Evolutionary conservation across 2,113 vertebrate species (phyloP).

Genomic region (Ageneiosus marmoratus): DNA sequence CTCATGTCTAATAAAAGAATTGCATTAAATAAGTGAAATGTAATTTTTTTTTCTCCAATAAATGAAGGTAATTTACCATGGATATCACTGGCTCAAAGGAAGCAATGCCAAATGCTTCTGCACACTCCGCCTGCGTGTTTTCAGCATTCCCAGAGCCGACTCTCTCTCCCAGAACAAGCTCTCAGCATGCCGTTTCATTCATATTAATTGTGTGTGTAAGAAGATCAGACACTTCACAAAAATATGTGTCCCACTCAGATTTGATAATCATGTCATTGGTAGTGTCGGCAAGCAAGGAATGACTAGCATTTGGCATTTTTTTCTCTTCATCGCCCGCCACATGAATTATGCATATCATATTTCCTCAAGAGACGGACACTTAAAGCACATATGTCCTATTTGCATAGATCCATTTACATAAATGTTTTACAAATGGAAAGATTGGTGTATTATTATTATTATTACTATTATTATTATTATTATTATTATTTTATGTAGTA

Average conservation of each 20-base stretch:
- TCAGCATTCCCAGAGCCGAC: conserved; percentile 14
- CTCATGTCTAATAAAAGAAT: background rate
- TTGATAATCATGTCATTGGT: conserved; percentile 50
- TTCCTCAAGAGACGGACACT: conserved; percentile 38
- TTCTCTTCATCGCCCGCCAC: background rate
- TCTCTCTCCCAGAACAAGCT: conserved; percentile 14
- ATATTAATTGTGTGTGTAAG: conserved; percentile 52
- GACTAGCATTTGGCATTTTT: background rate
- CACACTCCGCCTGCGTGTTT: background rate
- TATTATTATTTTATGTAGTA: background rate
- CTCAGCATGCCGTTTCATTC: conserved; percentile 35
- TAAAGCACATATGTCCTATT: conserved; percentile 32
- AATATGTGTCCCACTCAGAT: conserved; percentile 38
- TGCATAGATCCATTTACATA: conserved; percentile 34
- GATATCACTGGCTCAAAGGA: background rate
- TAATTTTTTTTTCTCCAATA: background rate
- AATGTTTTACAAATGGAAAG: conserved; percentile 8
- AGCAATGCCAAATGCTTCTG: background rate
- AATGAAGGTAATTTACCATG: background rate
- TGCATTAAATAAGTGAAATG: background rate
- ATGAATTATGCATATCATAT: conserved; percentile 39
- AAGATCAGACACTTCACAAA: conserved; percentile 48
- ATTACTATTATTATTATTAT: background rate
- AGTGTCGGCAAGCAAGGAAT: conserved; percentile 37
- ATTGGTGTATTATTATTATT: background rate